Evolutionary conservation across 23 tunicate species (phyloP), one percentile per base, ranked within the genome.

Genomic region (Corella eumyota): DNA sequence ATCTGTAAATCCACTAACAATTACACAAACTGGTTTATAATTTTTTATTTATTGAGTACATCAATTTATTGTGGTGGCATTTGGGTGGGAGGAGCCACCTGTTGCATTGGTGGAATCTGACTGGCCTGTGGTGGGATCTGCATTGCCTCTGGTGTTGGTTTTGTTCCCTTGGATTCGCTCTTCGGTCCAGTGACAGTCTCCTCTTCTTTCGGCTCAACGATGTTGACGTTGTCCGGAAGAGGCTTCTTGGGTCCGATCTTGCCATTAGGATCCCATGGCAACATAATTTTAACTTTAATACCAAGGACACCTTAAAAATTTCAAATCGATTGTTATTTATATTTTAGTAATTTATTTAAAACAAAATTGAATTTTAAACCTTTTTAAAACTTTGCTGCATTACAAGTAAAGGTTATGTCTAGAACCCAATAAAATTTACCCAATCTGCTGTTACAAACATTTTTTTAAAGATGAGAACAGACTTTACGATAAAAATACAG

Each of bases 241-340:
- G 97, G 97, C 66, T 75, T 80, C 84, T 90, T 90, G 33, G 97
- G 97, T 33, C 97, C 97, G 32, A 81, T 81, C 56, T 90, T 90
- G 31, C 97, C 97, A 36, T 65, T 70, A 31, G 97, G 97, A 44
- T 90, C 97, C 80, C 79, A 75, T 3, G 97, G 97, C 11, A 90
- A 69, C 97, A 90, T 90, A 31, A 90, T 90, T 44, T 90, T 90
- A 37, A 80, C 90, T 54, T 80, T 90, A 75, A 80, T 70, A 25
- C 91, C 91, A 19, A 90, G 58, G 32, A 90, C 97, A 61, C 96
- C 94, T 84, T 35, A n/a, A n/a, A n/a, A n/a, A n/a, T n/a, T n/a
- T n/a, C n/a, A n/a, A n/a, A 21, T n/a, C n/a, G n/a, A n/a, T n/a
- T n/a, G n/a, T n/a, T n/a, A n/a, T n/a, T n/a, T n/a, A n/a, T n/a